These are phyloP conservation scores for Mesorhabditis belari DNA, from an alignment of 2,888 invertebrate species.

Conservation along the genomic window DNA sequence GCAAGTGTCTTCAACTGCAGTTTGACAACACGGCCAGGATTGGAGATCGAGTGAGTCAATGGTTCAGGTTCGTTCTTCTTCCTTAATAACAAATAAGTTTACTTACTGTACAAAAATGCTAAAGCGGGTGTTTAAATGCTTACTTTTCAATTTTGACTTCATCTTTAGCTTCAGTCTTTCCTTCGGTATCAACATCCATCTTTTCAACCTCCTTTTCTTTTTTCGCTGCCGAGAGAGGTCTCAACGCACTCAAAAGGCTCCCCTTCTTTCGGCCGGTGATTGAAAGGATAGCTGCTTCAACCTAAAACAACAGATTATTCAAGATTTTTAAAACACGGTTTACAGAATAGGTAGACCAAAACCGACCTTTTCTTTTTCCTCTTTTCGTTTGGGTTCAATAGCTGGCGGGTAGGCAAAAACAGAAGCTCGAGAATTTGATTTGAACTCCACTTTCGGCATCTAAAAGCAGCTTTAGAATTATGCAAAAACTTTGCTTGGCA, in stretches of 20 bases:
- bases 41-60: constrained; percentile 78
- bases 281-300: constrained; percentile 91
- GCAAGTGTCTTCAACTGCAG: constrained; percentile 72
- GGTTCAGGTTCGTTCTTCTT: constrained; percentile 65
- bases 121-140: constrained; percentile 7
- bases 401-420: constrained; percentile 92
- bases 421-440: constrained; percentile 86
- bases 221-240: background rate
- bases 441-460: constrained; percentile 74
- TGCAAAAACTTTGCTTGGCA: background rate
- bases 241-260: constrained; percentile 59
- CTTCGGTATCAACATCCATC: constrained; percentile 16
- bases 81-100: background rate
- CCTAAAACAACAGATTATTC: constrained; percentile 10
- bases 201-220: constrained; percentile 10
- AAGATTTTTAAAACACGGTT: background rate
- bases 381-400: constrained; percentile 94
- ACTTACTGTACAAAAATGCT: constrained; percentile 5
- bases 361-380: constrained; percentile 80
- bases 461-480: constrained; percentile 24
- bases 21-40: constrained; percentile 88
- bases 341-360: background rate
- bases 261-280: constrained; percentile 87
- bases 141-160: background rate
- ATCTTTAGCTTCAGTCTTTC: constrained; percentile 9